These are phyloP conservation scores for Lepidotrigona ventralis DNA, from an alignment of 1,140 invertebrate genomes.

Conservation along the genomic window DNA sequence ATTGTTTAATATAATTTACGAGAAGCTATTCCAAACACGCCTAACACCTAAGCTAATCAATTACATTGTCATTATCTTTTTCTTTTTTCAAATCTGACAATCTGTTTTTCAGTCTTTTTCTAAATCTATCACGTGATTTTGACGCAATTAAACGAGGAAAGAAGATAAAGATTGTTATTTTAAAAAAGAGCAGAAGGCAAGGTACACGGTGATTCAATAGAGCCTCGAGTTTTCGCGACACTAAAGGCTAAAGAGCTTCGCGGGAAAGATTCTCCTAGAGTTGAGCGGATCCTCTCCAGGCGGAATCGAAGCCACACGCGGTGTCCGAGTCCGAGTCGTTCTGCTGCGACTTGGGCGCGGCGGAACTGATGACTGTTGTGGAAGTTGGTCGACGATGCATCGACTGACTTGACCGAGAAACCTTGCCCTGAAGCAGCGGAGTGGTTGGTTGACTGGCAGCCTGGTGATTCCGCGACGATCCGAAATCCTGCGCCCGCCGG, in stretches of 20 bases:
- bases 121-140: background rate
- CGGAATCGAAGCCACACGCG: conserved; percentile 89
- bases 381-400: conserved; percentile 68
- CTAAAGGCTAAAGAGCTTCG: background rate
- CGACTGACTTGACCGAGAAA: conserved; percentile 60
- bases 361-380: conserved; percentile 75
- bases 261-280: conserved; percentile 54
- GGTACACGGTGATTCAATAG: conserved; percentile 25
- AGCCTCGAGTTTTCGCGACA: conserved; percentile 1
- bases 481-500: conserved; percentile 82
- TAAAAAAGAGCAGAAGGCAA: conserved; percentile 14
- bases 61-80: background rate
- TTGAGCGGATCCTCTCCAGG: conserved; percentile 82
- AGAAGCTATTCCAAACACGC: background rate
- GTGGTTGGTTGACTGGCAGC: conserved; percentile 73
- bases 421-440: conserved; percentile 70
- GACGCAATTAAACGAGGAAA: background rate
- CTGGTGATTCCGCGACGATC: conserved; percentile 50
- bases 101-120: background rate
- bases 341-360: conserved; percentile 52
- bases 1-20: background rate
- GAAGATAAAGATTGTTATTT: background rate
- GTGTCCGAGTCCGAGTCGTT: conserved; percentile 88
- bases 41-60: background rate
- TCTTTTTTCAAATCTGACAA: background rate